Evolutionary conservation across 1,140 invertebrate species (phyloP).

Genomic region (Aphelinus atriplicis): DNA sequence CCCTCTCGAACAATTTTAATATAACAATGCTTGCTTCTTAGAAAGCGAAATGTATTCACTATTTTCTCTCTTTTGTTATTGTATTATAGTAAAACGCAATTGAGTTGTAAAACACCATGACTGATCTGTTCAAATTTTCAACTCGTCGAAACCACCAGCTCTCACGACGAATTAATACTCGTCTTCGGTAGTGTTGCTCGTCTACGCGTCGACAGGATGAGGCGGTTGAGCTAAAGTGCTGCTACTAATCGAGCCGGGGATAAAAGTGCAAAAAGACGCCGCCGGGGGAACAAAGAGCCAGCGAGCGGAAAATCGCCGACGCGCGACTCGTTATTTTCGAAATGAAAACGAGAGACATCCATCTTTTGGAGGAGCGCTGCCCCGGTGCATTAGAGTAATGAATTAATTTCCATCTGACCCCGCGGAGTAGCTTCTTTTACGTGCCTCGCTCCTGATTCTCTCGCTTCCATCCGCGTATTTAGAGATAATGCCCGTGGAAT

Average conservation of each 20-base stretch:
- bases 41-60: no score
- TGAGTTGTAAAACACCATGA: no score
- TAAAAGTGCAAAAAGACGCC: conserved; percentile 33
- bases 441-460: conserved; percentile 29
- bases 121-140: no score
- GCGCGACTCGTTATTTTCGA: conserved; percentile 63
- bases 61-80: no score
- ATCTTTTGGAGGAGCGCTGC: conserved; percentile 59
- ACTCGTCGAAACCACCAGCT: no score
- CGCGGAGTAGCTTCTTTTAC: conserved; percentile 39
- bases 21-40: no score
- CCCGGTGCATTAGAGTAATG: conserved; percentile 66
- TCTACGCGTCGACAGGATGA: conserved; percentile 32
- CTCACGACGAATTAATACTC: no score
- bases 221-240: conserved; percentile 38
- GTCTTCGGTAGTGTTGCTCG: no score
- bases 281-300: conserved; percentile 11
- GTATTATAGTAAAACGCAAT: no score
- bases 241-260: conserved; percentile 35
- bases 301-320: conserved; percentile 19
- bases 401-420: conserved; percentile 65
- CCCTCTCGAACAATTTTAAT: no score
- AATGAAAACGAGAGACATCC: conserved; percentile 64
- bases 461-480: conserved; percentile 14
- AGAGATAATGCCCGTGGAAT: no score